Evolutionary conservation across 2,888 invertebrate genomes (phyloP), one percentile per base, ranked within the genome.

Genomic region (Mellilla xanthometata): DNA sequence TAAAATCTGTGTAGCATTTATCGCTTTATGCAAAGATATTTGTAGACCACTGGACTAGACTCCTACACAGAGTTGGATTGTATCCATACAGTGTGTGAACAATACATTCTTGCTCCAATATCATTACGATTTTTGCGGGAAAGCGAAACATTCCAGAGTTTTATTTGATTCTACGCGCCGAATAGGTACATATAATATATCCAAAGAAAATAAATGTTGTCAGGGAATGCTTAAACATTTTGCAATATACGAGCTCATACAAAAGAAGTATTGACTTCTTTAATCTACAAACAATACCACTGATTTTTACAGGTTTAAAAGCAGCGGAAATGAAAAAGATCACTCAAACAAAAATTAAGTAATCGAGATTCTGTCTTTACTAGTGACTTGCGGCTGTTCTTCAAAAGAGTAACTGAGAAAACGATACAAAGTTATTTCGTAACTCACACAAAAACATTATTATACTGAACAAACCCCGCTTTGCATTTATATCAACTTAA

Each of bases 161-260:
- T 39, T 39, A 46, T 39, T 46, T 27, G 39, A 46, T 46, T 46
- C 34, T 29, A 22, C 8, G 28, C 43, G 12, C 27, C 13, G n/a
- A 22, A n/a, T n/a, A n/a, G n/a, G n/a, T n/a, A n/a, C n/a, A n/a
- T n/a, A n/a, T n/a, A 46, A 39, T 46, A 22, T 39, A 8, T 5
- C 24, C n/a, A 30, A 34, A 12, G 33, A n/a, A n/a, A 30, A 28
- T 38, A 36, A 43, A 27, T 27, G 27, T 31, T 31, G 19, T 19
- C 30, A 26, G 10, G 19, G 22, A 2, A 6, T 15, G 10, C 8
- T 15, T n/a, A 19, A 9, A 28, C 5, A 5, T 19, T 7, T 10
- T 8, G 3, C 11, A 19, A 28, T 19, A 23, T 19, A 19, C 15
- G 6, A 19, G 36, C n/a, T n/a, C n/a, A n/a, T n/a, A n/a, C n/a